Conservation (phyloP, 2,888 invertebrate species). For the Dexiosoma caninum region DNA sequence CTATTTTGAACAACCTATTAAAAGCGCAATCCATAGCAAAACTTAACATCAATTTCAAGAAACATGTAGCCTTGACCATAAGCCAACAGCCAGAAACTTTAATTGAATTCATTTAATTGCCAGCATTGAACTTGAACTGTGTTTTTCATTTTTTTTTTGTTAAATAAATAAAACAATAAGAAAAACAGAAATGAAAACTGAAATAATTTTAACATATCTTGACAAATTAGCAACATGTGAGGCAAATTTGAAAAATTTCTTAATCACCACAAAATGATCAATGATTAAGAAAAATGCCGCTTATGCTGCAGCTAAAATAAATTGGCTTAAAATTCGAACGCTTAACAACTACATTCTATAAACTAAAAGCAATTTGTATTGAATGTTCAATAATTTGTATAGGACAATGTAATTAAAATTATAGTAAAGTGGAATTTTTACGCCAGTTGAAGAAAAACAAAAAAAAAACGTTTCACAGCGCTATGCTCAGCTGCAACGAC, state of each 20-base stretch:
- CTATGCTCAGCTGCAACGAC: background rate
- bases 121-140: conserved; percentile 52
- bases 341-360: conserved; percentile 28
- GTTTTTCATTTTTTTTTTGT: background rate
- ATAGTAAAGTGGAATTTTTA: conserved; percentile 59
- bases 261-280: conserved; percentile 62
- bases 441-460: conserved; percentile 18
- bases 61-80: conserved; percentile 24
- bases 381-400: conserved; percentile 63
- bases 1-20: no score
- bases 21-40: no score
- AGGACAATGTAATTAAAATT: conserved; percentile 61
- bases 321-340: conserved; percentile 29
- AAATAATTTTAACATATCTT: conserved; percentile 43
- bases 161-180: background rate
- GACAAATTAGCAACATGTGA: conserved; percentile 65
- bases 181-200: background rate
- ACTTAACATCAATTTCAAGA: no score
- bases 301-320: conserved; percentile 24
- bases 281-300: conserved; percentile 61
- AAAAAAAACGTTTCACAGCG: background rate
- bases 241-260: conserved; percentile 64
- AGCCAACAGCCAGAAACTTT: background rate
- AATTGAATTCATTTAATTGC: background rate
- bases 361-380: conserved; percentile 60